phyloP scores from a whole-genome alignment of 2,113 vertebrate genomes.

The Mobula birostris region DNA sequence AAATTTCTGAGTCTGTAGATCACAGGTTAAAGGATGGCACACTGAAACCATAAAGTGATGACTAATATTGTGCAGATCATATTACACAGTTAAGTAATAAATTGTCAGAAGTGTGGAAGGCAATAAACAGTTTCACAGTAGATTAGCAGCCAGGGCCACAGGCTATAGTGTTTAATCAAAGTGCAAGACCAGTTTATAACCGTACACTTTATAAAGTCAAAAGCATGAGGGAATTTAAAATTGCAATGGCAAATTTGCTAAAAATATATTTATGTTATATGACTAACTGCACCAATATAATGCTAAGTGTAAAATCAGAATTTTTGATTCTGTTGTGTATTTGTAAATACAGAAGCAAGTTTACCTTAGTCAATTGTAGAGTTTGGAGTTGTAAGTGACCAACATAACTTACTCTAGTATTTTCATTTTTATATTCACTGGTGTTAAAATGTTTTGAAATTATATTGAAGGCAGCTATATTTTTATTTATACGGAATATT shows the following conservation, averaged over 20 bases:
- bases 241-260: not conserved
- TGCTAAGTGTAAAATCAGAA: not conserved
- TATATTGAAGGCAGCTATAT: not conserved
- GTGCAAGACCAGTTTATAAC: conserved; percentile 21
- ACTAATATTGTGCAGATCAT: conserved; percentile 1
- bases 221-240: not conserved
- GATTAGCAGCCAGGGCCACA: conserved; percentile 28
- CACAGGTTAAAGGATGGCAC: not conserved
- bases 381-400: not conserved
- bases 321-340: not conserved
- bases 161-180: conserved; percentile 33
- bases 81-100: conserved; percentile 31
- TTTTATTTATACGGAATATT: not conserved
- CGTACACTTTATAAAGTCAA: not conserved
- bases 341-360: not conserved
- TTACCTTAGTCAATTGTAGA: not conserved
- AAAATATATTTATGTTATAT: not conserved
- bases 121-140: conserved; percentile 31
- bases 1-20: not conserved
- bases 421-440: not conserved
- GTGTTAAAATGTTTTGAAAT: not conserved
- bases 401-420: not conserved
- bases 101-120: conserved; percentile 11
- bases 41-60: not conserved
- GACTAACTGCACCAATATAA: not conserved